Conservation (phyloP, 1,140 invertebrate genomes). For the Zelostemma sp. region DNA sequence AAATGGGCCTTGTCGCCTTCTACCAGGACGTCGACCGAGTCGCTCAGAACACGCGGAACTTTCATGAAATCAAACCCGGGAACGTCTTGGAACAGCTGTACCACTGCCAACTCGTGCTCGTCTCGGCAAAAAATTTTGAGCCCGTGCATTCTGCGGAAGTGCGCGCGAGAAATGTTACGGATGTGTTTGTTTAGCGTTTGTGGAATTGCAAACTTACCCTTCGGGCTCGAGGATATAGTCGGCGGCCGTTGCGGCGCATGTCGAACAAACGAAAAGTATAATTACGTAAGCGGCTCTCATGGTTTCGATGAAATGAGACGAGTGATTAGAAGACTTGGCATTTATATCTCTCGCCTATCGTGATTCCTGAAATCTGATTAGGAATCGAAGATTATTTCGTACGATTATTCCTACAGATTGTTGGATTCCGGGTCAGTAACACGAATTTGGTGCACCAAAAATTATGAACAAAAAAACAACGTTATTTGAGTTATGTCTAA, state of each 20-base stretch:
- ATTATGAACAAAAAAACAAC: too few species aligned
- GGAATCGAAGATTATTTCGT: background rate
- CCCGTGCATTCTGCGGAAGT: conserved; percentile 42
- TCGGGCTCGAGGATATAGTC: too few species aligned
- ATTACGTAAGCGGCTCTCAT: too few species aligned
- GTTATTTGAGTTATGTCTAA: too few species aligned
- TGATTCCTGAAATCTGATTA: too few species aligned
- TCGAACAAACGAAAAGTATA: too few species aligned
- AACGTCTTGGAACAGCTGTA: conserved; percentile 39
- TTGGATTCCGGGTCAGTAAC: too few species aligned
- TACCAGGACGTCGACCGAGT: conserved; percentile 51
- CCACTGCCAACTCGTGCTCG: conserved; percentile 23
- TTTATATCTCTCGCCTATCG: background rate
- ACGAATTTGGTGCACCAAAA: too few species aligned
- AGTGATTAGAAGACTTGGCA: background rate
- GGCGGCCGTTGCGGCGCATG: too few species aligned
- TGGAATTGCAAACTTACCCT: background rate
- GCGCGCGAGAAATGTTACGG: too few species aligned
- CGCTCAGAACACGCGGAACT: conserved; percentile 21
- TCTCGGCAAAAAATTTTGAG: conserved; percentile 40
- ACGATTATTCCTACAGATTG: too few species aligned
- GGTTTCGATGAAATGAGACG: background rate
- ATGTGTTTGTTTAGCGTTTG: too few species aligned
- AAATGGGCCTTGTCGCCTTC: conserved; percentile 27
- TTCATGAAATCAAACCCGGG: conserved; percentile 51